Conservation (phyloP, 2,797 vertebrate genomes). For the Gymnodraco acuticeps region DNA sequence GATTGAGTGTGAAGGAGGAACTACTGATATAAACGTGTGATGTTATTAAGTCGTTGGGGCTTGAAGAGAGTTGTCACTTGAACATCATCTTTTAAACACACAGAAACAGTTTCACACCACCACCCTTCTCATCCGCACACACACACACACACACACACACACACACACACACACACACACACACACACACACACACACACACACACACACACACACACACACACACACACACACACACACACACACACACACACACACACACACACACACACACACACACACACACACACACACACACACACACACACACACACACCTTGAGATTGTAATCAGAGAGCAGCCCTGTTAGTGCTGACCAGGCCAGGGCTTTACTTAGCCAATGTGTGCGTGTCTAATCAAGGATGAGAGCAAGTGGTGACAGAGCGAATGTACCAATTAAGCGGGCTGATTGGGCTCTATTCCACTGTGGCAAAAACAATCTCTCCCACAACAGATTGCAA, state of each 20-base stretch:
- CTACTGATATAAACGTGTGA: constrained; percentile 6
- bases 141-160: constrained; percentile 3
- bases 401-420: constrained; percentile 80
- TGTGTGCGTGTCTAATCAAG: constrained; percentile 82
- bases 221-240: constrained; percentile 13
- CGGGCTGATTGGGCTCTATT: constrained; percentile 83
- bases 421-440: constrained; percentile 86
- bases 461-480: constrained; percentile 85
- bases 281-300: constrained; percentile 3
- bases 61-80: constrained; percentile 30
- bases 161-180: constrained; percentile 6
- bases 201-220: constrained; percentile 36
- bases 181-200: constrained; percentile 34
- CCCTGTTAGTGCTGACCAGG: constrained; percentile 71
- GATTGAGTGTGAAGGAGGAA: constrained; percentile 27
- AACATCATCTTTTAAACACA: constrained; percentile 33
- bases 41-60: constrained; percentile 21
- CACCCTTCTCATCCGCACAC: not conserved
- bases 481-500: constrained; percentile 84
- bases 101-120: constrained; percentile 11
- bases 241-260: constrained; percentile 23
- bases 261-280: constrained; percentile 46
- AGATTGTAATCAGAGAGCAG: constrained; percentile 75
- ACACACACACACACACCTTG: constrained; percentile 47
- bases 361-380: constrained; percentile 71